A percentile compares a stretch with the other conserved stretches of the same genome.
Evolutionary conservation across 64 coral and sea anemone species (phyloP).

Genomic region (Pocillopora damicornis): DNA sequence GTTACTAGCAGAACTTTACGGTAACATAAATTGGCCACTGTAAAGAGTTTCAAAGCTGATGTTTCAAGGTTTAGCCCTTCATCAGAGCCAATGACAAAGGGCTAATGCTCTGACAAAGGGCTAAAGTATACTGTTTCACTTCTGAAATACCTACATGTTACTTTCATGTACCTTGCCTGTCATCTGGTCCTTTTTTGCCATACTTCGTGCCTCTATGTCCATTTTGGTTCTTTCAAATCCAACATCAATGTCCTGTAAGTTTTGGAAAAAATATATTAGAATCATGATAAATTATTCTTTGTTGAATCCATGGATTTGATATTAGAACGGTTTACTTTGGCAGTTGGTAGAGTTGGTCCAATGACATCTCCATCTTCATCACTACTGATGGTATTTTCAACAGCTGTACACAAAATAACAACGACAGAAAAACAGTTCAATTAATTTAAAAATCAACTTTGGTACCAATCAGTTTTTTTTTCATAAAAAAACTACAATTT

Average conservation of each 20-base stretch:
- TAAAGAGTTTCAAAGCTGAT: too few species aligned
- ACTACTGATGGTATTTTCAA: neutral
- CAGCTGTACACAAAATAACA: neutral
- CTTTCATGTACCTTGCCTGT: constrained; percentile 65
- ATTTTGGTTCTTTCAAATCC: constrained; percentile 57
- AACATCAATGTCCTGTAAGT: constrained; percentile 38
- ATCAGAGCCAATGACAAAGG: too few species aligned
- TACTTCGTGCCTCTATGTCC: constrained; percentile 82
- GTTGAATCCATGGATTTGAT: neutral
- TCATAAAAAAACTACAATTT: too few species aligned
- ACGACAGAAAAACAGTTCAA: neutral
- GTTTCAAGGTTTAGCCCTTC: too few species aligned
- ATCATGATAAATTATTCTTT: neutral
- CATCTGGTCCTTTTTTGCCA: constrained; percentile 62
- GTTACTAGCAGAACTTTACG: too few species aligned
- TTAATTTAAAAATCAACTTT: too few species aligned
- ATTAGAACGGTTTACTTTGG: neutral
- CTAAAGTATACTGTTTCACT: too few species aligned
- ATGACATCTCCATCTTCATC: constrained; percentile 10
- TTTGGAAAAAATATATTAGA: neutral
- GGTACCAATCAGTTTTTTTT: too few species aligned
- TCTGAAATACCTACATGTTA: neutral
- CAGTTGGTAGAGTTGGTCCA: constrained; percentile 25
- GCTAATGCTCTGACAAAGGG: too few species aligned
- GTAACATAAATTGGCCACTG: too few species aligned